phyloP scores from a whole-genome alignment of 2,797 vertebrate species.

The Odontamblyopus lacepedii region DNA sequence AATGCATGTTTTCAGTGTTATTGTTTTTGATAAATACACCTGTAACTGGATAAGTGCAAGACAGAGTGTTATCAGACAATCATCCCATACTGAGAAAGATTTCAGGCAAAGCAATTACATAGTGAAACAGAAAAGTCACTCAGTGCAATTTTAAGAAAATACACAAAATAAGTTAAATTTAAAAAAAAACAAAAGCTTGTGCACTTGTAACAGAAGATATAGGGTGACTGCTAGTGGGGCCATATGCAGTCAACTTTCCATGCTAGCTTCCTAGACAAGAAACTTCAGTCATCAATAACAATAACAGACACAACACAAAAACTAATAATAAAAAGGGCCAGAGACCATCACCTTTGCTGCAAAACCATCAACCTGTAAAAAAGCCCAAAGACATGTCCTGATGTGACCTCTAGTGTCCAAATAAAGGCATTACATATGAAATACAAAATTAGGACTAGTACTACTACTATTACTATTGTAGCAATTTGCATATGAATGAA shows the following conservation, averaged over 20 bases:
- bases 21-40: too few species aligned
- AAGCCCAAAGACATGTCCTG: conserved; percentile 76
- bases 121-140: background rate
- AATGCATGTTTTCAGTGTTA: too few species aligned
- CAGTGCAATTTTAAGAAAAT: background rate
- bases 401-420: conserved; percentile 55
- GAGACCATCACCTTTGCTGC: conserved; percentile 85
- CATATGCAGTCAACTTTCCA: conserved; percentile 72
- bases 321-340: conserved; percentile 76
- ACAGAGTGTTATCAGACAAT: too few species aligned
- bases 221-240: conserved; percentile 53
- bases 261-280: conserved; percentile 78
- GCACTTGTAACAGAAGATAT: conserved; percentile 27
- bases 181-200: conserved; percentile 51
- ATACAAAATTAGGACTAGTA: conserved; percentile 3
- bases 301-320: conserved; percentile 65
- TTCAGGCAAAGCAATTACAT: too few species aligned
- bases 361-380: conserved; percentile 89
- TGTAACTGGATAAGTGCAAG: too few species aligned
- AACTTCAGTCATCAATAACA: conserved; percentile 74
- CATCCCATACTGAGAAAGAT: too few species aligned
- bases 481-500: background rate
- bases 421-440: conserved; percentile 44
- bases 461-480: too few species aligned
- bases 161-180: background rate